Evolutionary conservation across 2,888 invertebrate genomes (phyloP).

Genomic region (Taphrorychus bicolor): DNA sequence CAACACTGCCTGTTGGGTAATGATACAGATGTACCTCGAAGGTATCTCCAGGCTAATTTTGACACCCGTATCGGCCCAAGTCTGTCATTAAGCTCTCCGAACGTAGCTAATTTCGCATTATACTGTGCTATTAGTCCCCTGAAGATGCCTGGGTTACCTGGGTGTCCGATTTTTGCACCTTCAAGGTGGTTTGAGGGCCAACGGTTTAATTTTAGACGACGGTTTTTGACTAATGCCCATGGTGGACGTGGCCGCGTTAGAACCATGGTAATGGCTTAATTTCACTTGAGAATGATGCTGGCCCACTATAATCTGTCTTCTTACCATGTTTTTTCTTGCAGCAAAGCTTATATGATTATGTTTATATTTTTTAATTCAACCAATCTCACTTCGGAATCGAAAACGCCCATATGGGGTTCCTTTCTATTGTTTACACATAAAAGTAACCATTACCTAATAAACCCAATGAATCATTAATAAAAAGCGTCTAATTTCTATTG

Average conservation of each 20-base stretch:
- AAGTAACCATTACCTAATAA: conserved; percentile 13
- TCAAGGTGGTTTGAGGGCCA: conserved; percentile 23
- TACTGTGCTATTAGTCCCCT: conserved; percentile 40
- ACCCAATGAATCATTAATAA: conserved; percentile 34
- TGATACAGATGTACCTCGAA: conserved; percentile 39
- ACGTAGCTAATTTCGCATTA: conserved; percentile 42
- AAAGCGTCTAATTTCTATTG: conserved; percentile 40
- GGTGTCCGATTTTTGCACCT: conserved; percentile 35
- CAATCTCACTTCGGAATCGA: not conserved
- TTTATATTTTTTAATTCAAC: too few species aligned
- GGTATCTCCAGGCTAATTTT: conserved; percentile 41
- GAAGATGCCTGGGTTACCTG: conserved; percentile 39
- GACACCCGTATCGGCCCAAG: conserved; percentile 41
- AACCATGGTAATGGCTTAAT: conserved; percentile 31
- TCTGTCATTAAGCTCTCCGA: conserved; percentile 41
- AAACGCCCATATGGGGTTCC: not conserved
- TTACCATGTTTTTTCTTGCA: too few species aligned
- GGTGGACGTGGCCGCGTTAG: conserved; percentile 18
- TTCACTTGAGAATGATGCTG: conserved; percentile 7
- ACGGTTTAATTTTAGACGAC: not conserved
- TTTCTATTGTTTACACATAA: not conserved
- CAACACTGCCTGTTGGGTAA: conserved; percentile 23
- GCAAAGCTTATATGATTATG: too few species aligned
- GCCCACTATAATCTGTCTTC: too few species aligned
- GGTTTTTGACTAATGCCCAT: conserved; percentile 38